Conservation (phyloP, 2,797 vertebrate species). For the Typhlichthys eigenmanni region DNA sequence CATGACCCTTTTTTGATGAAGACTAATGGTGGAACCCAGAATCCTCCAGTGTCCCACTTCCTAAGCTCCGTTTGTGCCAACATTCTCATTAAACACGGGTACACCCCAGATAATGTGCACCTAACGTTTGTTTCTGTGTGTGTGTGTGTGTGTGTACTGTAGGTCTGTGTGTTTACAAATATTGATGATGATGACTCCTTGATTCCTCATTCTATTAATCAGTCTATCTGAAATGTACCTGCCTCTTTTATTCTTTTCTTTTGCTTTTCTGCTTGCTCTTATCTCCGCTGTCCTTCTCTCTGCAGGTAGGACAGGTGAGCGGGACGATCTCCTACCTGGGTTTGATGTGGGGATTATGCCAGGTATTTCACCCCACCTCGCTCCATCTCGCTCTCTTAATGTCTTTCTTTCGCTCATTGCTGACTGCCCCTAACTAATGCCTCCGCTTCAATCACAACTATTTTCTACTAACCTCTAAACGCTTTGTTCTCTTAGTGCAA, state of each 20-base stretch:
- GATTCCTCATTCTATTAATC: conserved; percentile 22
- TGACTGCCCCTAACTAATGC: conserved; percentile 32
- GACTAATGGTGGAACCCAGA: conserved; percentile 53
- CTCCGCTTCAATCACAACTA: conserved; percentile 31
- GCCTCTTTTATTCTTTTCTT: conserved; percentile 62
- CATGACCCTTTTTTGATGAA: conserved; percentile 41
- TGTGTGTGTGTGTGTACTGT: conserved; percentile 5
- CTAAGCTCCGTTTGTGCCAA: conserved; percentile 46
- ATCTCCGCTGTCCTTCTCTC: conserved; percentile 84
- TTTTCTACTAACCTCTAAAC: conserved; percentile 43
- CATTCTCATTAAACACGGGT: not conserved
- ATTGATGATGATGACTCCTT: not conserved
- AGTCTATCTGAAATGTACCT: conserved; percentile 35
- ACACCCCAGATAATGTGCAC: conserved; percentile 7
- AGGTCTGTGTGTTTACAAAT: not conserved
- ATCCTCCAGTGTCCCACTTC: conserved; percentile 29
- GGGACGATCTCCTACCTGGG: conserved; percentile 97
- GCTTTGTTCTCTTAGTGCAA: not conserved
- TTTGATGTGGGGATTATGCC: conserved; percentile 99
- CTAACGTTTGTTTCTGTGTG: not conserved
- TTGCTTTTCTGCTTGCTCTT: conserved; percentile 65
- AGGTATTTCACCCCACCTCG: conserved; percentile 85
- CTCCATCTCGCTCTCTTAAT: conserved; percentile 61
- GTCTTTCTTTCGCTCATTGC: conserved; percentile 55
- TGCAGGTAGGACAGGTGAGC: conserved; percentile 97